Conservation (phyloP, 2,113 vertebrate genomes). For the Physeter macrocephalus region DNA sequence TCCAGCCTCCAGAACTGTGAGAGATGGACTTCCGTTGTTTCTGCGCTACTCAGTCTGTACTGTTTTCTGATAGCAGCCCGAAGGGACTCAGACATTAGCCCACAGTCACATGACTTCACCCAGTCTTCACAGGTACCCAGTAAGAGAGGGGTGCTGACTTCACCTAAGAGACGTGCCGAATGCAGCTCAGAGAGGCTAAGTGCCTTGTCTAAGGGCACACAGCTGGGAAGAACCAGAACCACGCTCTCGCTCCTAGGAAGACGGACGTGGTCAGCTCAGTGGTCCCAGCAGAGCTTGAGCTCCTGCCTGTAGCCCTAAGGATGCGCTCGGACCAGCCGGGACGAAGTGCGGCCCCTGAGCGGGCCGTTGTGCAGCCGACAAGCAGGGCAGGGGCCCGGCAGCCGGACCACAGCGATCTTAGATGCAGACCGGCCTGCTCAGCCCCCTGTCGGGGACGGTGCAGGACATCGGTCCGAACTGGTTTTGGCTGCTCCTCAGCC, state of each 20-base stretch:
- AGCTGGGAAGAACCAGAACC: background rate
- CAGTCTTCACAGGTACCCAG: background rate
- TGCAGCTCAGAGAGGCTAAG: background rate
- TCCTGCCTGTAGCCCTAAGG: background rate
- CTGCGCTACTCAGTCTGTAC: no score
- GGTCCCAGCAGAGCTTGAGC: fast-evolving
- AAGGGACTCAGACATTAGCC: background rate
- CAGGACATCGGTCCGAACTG: background rate
- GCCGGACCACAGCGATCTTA: background rate
- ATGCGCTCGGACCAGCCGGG: fast-evolving
- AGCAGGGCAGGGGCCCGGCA: background rate
- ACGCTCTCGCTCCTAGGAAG: background rate
- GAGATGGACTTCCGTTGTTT: no score
- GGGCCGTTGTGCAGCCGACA: background rate
- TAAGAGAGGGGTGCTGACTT: background rate
- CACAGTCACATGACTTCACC: fast-evolving
- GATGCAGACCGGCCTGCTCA: background rate
- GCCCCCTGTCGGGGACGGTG: fast-evolving
- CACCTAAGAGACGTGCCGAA: background rate
- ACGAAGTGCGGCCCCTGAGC: fast-evolving
- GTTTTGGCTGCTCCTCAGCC: conserved; percentile 50
- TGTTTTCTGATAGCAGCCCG: fast-evolving
- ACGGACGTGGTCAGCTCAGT: fast-evolving
- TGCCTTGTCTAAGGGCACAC: background rate
- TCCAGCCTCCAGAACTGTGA: background rate